Evolutionary conservation across 2,888 invertebrate species (phyloP).

Genomic region (Monopis laevigella): DNA sequence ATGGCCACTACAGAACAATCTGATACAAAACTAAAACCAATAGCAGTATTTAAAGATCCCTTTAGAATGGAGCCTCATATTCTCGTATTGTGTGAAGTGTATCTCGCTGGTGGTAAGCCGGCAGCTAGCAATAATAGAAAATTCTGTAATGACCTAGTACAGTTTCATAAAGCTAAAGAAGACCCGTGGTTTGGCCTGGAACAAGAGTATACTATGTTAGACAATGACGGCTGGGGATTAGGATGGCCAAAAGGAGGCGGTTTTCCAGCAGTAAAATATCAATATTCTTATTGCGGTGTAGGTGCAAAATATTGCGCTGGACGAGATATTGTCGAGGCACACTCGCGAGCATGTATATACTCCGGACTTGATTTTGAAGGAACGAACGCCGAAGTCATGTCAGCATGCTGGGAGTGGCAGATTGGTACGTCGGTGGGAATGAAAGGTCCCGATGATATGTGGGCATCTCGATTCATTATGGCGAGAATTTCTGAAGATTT

Average conservation of each 20-base stretch:
- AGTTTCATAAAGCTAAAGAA: conserved; percentile 69
- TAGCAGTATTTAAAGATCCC: conserved; percentile 89
- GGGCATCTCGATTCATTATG: conserved; percentile 86
- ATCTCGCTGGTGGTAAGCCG: conserved; percentile 74
- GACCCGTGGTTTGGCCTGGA: conserved; percentile 94
- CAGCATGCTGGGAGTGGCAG: conserved; percentile 90
- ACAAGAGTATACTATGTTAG: conserved; percentile 90
- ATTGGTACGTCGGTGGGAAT: conserved; percentile 91
- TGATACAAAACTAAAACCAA: conserved; percentile 89
- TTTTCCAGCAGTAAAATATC: conserved; percentile 89
- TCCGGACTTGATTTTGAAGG: conserved; percentile 93
- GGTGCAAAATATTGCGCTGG: conserved; percentile 94
- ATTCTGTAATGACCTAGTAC: conserved; percentile 75
- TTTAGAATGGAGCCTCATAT: conserved; percentile 89
- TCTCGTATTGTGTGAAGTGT: conserved; percentile 87
- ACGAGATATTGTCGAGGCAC: conserved; percentile 91
- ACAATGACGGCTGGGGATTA: conserved; percentile 86
- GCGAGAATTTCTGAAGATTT: conserved; percentile 88
- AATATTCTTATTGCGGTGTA: conserved; percentile 90
- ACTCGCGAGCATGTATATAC: conserved; percentile 83
- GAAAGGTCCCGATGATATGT: conserved; percentile 82
- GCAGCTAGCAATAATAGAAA: conserved; percentile 77
- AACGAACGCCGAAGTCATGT: conserved; percentile 98
- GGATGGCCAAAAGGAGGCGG: conserved; percentile 96
- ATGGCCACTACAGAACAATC: conserved; percentile 85